Conservation (phyloP, 2,888 invertebrate genomes). For the Dasypolia templi region DNA sequence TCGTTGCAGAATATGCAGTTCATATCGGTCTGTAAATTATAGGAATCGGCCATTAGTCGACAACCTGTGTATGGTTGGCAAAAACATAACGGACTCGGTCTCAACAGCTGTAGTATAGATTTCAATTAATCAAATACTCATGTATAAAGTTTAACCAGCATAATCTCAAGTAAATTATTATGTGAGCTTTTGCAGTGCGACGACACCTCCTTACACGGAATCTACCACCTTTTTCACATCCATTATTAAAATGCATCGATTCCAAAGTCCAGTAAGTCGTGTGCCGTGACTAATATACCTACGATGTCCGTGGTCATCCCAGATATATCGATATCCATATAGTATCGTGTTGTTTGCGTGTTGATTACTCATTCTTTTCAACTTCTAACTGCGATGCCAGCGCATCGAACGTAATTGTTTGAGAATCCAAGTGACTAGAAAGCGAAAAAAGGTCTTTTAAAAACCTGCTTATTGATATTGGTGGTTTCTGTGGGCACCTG, state of each 20-base stretch:
- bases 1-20: constrained; percentile 34
- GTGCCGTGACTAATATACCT: constrained; percentile 58
- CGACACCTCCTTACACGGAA: constrained; percentile 17
- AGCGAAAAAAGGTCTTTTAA: background rate
- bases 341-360: constrained; percentile 52
- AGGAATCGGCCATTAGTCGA: too few relatives aligned
- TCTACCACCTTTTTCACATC: constrained; percentile 1
- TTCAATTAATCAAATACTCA: background rate
- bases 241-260: constrained; percentile 45
- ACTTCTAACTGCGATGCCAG: constrained; percentile 35
- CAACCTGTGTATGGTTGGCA: background rate
- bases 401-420: constrained; percentile 20
- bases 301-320: constrained; percentile 55
- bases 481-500: constrained; percentile 9
- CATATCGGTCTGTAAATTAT: constrained; percentile 24
- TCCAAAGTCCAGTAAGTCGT: constrained; percentile 42
- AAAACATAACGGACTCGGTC: too few relatives aligned
- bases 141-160: background rate
- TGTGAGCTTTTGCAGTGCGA: background rate
- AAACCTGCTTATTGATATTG: constrained; percentile 2
- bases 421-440: constrained; percentile 6
- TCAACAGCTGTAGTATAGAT: background rate
- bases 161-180: background rate
- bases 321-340: constrained; percentile 44
- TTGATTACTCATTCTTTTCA: constrained; percentile 59